These are phyloP conservation scores for Phyto melanocephala DNA, from an alignment of 2,888 invertebrate species.

Conservation along the genomic window DNA sequence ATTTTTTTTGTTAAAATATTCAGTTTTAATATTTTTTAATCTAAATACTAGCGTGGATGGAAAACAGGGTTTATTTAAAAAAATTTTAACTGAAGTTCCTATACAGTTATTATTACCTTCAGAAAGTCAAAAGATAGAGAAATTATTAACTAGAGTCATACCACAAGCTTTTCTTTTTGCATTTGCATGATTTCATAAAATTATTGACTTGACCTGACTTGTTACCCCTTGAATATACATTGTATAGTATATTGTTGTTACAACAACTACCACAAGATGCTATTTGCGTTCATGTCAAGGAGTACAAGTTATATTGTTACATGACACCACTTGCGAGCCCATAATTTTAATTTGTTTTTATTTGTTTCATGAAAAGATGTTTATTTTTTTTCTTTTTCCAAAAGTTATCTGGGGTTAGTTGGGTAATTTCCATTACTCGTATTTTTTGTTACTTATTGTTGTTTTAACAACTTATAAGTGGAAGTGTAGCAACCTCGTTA, in stretches of 20 bases:
- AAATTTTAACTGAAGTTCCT: no score
- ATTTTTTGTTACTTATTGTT: neutral
- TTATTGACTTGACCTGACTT: slow-evolving; percentile 8
- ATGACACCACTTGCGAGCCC: slow-evolving; percentile 59
- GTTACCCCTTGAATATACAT: neutral
- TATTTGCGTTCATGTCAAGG: neutral
- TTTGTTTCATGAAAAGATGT: slow-evolving; percentile 1
- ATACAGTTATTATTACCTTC: no score
- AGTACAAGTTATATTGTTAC: slow-evolving; percentile 37
- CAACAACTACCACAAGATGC: neutral
- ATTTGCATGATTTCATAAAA: neutral
- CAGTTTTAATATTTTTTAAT: no score
- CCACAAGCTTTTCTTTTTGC: neutral
- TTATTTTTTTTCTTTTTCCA: slow-evolving; percentile 16
- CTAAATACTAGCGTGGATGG: no score
- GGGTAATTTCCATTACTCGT: slow-evolving; percentile 27
- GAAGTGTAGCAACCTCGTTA: neutral
- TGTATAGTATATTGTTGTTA: neutral
- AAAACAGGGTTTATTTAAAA: no score
- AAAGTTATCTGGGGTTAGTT: slow-evolving; percentile 55
- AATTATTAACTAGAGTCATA: slow-evolving; percentile 24
- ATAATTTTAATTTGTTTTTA: slow-evolving; percentile 47
- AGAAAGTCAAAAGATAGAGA: neutral
- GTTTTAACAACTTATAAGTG: neutral
- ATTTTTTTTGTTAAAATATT: no score